phyloP scores from a whole-genome alignment of 2,888 invertebrate genomes.

The Timema podura region DNA sequence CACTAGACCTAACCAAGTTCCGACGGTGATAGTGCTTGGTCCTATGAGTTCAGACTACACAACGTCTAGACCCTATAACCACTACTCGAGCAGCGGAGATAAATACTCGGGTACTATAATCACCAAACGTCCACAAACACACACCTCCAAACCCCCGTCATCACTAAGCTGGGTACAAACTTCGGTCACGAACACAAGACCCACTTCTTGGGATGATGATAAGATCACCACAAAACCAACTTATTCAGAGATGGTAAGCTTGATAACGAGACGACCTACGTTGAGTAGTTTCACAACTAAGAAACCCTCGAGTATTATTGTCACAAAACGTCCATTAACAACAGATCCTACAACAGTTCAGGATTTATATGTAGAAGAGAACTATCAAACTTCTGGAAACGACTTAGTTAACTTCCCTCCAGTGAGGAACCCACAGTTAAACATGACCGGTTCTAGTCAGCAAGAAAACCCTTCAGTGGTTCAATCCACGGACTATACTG shows the following conservation, averaged over 20 bases:
- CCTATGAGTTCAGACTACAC: slow-evolving; percentile 38
- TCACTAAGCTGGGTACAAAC: too few species aligned
- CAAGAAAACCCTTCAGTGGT: slow-evolving; percentile 40
- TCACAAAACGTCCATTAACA: neutral
- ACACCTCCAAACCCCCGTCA: neutral
- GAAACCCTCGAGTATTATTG: neutral
- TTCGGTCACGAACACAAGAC: too few species aligned
- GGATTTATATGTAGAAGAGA: neutral
- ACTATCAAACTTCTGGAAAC: slow-evolving; percentile 42
- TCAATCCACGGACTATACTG: slow-evolving; percentile 30
- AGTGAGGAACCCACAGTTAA: slow-evolving; percentile 77
- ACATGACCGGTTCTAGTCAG: slow-evolving; percentile 58
- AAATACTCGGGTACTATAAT: slow-evolving; percentile 18
- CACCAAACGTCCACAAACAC: slow-evolving; percentile 17
- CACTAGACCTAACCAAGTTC: slow-evolving; percentile 39
- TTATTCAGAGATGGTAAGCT: neutral
- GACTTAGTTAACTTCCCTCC: slow-evolving; percentile 79
- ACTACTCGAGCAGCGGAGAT: neutral
- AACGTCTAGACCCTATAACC: slow-evolving; percentile 11
- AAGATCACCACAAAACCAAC: neutral
- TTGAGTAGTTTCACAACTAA: too few species aligned
- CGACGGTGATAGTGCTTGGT: slow-evolving; percentile 58
- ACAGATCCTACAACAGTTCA: slow-evolving; percentile 7
- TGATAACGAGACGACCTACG: too few species aligned
- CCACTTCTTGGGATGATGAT: too few species aligned